Evolutionary conservation across 2,888 invertebrate species (phyloP), one percentile per base, ranked within the genome.

Genomic region (Dromius quadrimaculatus): DNA sequence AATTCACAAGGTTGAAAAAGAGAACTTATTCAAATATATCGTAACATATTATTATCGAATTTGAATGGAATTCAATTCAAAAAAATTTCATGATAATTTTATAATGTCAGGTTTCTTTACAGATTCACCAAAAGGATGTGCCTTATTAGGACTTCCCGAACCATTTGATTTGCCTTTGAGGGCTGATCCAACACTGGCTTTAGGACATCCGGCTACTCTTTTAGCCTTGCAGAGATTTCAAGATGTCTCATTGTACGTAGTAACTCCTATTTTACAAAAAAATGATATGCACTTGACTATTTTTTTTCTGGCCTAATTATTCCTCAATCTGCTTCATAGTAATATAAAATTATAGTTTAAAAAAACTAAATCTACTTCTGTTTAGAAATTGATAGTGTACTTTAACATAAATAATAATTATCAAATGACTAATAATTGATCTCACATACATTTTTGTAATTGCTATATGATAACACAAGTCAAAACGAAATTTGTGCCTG

Each of bases 141-240:
- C 78, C 79, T 77, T 77, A 74, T 64, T 76, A 76, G 69, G 74
- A 74, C 69, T 74, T 13, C 45, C 43, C 19, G 34, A 28, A 1
- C 70, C 38, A 20, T 50, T 74, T 62, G 72, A 73, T 66, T 59
- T 72, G 38, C 71, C 74, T 22, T 45, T 75, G 59, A 70, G 74
- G 71, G 68, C 72, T 61, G 74, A 71, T 54, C 62, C 72, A 17
- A 61, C 47, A 13, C 75, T 78, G 76, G 77, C 78, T 74, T 77
- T 79, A 23, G 76, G 81, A 17, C 80, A 85, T 47, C 83, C 85
- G 22, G 84, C 85, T 47, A 82, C 86, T 13, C 79, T 86, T 43
- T 79, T 86, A 71, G 84, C 86, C 9, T 76, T 86, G 62, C 85
- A 86, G 75, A 84, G 85, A 82, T 83, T 86, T 81, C 86, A 86